Conservation (phyloP, 2,113 vertebrate genomes). For the Guaruba guarouba region DNA sequence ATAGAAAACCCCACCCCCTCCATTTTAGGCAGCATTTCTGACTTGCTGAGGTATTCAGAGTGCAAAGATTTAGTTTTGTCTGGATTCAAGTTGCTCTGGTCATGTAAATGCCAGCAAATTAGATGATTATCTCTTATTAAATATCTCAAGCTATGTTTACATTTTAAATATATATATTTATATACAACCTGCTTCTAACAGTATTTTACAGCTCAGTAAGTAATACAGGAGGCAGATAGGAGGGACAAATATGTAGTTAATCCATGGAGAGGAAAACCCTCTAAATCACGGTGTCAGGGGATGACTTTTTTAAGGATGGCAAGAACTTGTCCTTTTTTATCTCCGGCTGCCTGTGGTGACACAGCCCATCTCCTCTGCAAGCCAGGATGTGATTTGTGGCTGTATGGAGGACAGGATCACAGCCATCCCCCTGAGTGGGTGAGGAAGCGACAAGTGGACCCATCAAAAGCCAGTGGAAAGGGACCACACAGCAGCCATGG, state of each 20-base stretch:
- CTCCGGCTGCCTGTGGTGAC: background rate
- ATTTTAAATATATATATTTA: background rate
- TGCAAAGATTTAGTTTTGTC: background rate
- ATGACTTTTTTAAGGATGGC: background rate
- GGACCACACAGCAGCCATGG: rapidly evolving
- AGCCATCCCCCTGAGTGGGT: rapidly evolving
- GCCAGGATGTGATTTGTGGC: background rate
- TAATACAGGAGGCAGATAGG: background rate
- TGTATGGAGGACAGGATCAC: background rate
- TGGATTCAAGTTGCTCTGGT: background rate
- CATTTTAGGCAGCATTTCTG: background rate
- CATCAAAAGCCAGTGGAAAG: background rate
- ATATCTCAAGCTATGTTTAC: background rate
- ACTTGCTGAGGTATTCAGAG: background rate
- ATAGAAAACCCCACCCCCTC: background rate
- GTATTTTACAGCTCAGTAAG: background rate
- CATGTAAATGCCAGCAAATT: background rate
- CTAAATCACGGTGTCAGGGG: background rate
- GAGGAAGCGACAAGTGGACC: background rate
- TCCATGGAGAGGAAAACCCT: background rate
- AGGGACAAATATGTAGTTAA: background rate
- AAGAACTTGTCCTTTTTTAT: background rate
- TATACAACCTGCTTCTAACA: background rate
- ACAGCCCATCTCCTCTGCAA: background rate
- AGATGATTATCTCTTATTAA: background rate